Evolutionary conservation across 2,113 vertebrate genomes (phyloP), one percentile per base, ranked within the genome.

Genomic region (Mesembrinibis cayennensis): DNA sequence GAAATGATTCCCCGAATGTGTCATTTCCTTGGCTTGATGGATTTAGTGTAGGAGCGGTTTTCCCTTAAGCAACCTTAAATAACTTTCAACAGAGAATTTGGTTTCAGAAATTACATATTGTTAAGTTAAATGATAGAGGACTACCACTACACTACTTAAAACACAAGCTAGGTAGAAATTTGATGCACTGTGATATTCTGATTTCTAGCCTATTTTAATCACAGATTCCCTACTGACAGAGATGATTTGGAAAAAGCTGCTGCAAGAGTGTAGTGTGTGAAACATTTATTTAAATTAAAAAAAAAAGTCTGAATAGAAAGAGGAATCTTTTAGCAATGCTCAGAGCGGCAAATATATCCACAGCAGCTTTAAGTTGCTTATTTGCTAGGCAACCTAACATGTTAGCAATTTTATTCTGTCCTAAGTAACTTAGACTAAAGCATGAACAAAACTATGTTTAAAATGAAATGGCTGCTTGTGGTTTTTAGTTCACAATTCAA

Each of bases 1-100:
- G 56, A 89, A 95, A 89, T 40, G 25, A 89, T 65, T 93, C 66
- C 15, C 25, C 2, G 6, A 85, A 95, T 61, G 62, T 77, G 62
- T 62, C 15, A 95, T 66, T 94, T 91, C 87, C 93, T 95, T 69
- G 44, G 18, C 66, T 94, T 90, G 81, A 85, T 76, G 22, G 52
- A 87, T 93, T 61, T 88, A 85, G 45, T 27, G 69, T 36, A 59
- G 53, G 50, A 83, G 25, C 36, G 18, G 27, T 96, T 93, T 71
- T 73, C 69, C 65, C 87, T 78, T 73, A 72, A 87, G 69, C 66
- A 87, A 91, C 17, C 32, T 85, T 61, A 89, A 91, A 74, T 40
- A 93, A 74, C 45, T 91, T 97, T n/a, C 52, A 89, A n/a, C 26
- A 71, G 32, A 84, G 21, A 81, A 67, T 56, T 21, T 61, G 9